Evolutionary conservation across 2,113 vertebrate species (phyloP).

Genomic region (Mastomys coucha): DNA sequence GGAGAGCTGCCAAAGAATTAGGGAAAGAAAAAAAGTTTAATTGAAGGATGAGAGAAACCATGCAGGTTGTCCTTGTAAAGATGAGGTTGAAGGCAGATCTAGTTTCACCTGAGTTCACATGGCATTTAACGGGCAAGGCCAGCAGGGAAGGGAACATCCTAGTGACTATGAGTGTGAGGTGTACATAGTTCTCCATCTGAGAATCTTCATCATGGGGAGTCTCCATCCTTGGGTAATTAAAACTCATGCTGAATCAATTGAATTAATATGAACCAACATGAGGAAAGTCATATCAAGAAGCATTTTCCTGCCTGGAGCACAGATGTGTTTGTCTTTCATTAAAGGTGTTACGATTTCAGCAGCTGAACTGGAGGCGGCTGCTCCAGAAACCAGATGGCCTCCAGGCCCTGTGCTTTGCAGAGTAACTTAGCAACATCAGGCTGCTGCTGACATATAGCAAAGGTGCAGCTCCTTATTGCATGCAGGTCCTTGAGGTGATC

Average conservation of each 20-base stretch:
- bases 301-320: conserved; percentile 10
- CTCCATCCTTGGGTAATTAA: neutral
- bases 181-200: neutral
- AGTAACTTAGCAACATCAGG: conserved; percentile 60
- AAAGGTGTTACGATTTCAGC: conserved; percentile 46
- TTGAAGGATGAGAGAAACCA: neutral
- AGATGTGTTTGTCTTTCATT: conserved; percentile 63
- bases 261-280: neutral
- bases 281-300: conserved; percentile 45
- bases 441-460: neutral
- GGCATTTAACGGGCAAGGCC: neutral
- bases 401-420: neutral
- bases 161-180: neutral
- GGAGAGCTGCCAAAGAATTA: neutral
- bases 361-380: conserved; percentile 58
- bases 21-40: no score
- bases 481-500: neutral
- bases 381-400: conserved; percentile 40
- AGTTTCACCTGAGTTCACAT: neutral
- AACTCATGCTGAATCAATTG: neutral
- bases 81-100: neutral
- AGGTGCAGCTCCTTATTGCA: neutral
- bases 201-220: neutral
- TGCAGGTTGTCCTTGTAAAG: neutral
- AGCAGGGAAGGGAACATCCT: neutral